Conservation (phyloP, 2,797 vertebrate genomes). For the Scleropages formosus region DNA sequence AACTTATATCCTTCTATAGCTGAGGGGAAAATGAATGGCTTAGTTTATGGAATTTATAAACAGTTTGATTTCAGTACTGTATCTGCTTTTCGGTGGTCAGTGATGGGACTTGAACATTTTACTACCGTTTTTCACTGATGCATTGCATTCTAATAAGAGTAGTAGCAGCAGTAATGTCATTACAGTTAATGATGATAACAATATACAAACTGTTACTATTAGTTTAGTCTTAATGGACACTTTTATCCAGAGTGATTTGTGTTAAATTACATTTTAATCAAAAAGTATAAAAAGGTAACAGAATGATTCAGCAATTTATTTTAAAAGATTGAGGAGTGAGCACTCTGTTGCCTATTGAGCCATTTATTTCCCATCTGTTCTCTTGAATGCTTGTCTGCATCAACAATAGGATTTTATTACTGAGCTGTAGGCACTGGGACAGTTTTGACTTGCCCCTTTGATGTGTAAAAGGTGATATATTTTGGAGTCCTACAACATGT, state of each 20-base stretch:
- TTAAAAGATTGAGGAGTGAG: background rate
- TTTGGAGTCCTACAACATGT: background rate
- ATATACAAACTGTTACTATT: background rate
- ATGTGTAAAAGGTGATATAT: background rate
- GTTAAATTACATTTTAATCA: background rate
- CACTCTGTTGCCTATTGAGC: background rate
- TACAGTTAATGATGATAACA: background rate
- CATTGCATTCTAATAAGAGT: background rate
- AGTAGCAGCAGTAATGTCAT: too few relatives aligned
- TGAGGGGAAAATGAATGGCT: background rate
- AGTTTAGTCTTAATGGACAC: background rate
- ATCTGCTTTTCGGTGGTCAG: background rate
- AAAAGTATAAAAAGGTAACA: background rate
- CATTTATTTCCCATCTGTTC: background rate
- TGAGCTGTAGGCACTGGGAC: background rate
- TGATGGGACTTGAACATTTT: background rate
- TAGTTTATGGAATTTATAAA: constrained; percentile 1
- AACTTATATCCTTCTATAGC: background rate
- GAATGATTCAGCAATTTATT: background rate
- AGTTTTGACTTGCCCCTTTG: background rate
- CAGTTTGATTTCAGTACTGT: background rate
- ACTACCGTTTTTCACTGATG: background rate
- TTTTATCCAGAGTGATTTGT: background rate
- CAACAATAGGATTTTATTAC: constrained; percentile 1
- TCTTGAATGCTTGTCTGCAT: background rate